Evolutionary conservation across 1,140 invertebrate species (phyloP).

Genomic region (Philotrypesis tridentata): DNA sequence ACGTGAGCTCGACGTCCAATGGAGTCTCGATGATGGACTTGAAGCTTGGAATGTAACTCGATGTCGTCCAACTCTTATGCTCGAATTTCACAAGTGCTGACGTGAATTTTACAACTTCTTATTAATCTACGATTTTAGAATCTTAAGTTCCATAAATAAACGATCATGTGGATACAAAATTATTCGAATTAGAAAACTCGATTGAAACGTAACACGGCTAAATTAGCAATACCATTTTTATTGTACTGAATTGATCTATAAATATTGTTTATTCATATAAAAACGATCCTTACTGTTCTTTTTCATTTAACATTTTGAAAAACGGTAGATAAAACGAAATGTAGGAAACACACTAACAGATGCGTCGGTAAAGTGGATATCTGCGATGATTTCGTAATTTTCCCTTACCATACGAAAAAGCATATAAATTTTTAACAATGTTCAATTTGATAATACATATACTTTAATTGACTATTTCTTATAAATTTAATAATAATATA

Average conservation of each 20-base stretch:
- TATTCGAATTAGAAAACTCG: too few relatives aligned
- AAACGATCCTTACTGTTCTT: too few relatives aligned
- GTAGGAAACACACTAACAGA: not conserved
- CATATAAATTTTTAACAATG: not conserved
- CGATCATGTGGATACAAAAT: too few relatives aligned
- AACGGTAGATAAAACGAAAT: not conserved
- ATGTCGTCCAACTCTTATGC: not conserved
- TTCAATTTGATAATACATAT: constrained; percentile 13
- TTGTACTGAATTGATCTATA: too few relatives aligned
- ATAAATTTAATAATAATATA: constrained; percentile 35
- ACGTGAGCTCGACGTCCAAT: not conserved
- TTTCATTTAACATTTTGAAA: too few relatives aligned
- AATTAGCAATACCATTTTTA: too few relatives aligned
- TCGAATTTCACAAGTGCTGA: not conserved
- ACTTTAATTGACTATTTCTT: constrained; percentile 32
- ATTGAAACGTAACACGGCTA: too few relatives aligned
- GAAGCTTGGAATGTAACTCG: not conserved
- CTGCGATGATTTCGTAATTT: not conserved
- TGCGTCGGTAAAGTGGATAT: not conserved
- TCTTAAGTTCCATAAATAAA: too few relatives aligned
- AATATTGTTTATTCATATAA: too few relatives aligned
- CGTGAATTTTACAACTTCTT: too few relatives aligned
- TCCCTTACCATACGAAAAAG: not conserved
- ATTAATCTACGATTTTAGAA: too few relatives aligned
- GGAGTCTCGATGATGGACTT: not conserved